A percentile compares a stretch with the other conserved stretches of the same genome.
phyloP scores from a whole-genome alignment of 2,888 invertebrate genomes.

The Chymomyza caudatula region DNA sequence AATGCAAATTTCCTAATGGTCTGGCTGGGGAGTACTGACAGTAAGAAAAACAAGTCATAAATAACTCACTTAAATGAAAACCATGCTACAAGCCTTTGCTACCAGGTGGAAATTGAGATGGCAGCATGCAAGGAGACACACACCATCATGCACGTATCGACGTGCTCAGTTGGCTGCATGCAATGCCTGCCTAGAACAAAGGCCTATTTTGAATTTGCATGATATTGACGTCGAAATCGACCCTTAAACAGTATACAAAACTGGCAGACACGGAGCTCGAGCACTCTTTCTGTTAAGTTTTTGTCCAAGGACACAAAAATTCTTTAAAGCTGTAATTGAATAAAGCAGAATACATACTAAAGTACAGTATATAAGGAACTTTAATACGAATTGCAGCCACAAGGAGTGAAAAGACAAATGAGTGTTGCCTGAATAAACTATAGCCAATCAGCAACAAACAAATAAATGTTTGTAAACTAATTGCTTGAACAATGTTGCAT shows the following conservation, averaged over 20 bases:
- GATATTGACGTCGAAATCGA: not conserved
- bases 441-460: not conserved
- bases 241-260: not conserved
- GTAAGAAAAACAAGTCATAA: conserved; percentile 18
- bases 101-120: not conserved
- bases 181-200: not conserved
- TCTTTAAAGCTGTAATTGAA: not conserved
- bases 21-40: too few relatives aligned
- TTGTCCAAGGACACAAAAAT: not conserved
- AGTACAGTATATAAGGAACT: not conserved
- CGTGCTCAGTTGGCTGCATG: not conserved
- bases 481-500: not conserved
- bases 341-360: too few relatives aligned
- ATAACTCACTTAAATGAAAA: conserved; percentile 17
- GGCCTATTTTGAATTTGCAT: not conserved
- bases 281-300: too few relatives aligned
- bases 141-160: too few relatives aligned
- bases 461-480: conserved; percentile 3
- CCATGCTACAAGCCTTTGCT: not conserved
- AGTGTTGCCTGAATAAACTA: not conserved
- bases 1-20: not conserved
- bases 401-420: not conserved
- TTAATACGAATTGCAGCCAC: not conserved
- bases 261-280: too few relatives aligned
- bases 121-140: not conserved